Percentiles rank a stretch among this genome's conserved stretches.
phyloP scores from a whole-genome alignment of 2,888 invertebrate species.

The Leptothorax acervorum region DNA sequence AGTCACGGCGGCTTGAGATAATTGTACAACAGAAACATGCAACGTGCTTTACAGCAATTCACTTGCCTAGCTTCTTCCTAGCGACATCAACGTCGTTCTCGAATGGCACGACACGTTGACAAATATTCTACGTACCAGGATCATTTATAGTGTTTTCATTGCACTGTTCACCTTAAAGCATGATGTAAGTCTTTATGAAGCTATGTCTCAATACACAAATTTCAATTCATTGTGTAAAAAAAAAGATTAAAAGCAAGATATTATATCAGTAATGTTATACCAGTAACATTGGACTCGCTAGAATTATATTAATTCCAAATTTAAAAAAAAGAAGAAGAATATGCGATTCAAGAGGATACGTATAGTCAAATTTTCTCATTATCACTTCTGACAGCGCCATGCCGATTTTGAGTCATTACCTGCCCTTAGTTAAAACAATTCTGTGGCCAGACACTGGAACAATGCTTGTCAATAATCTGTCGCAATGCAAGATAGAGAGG shows the following conservation, averaged over 20 bases:
- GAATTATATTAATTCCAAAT: background rate
- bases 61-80: slow-evolving; percentile 44
- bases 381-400: slow-evolving; percentile 1
- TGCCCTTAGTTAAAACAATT: slow-evolving; percentile 58
- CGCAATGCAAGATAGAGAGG: slow-evolving; percentile 35
- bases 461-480: slow-evolving; percentile 68
- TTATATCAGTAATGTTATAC: background rate
- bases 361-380: slow-evolving; percentile 24
- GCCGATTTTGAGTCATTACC: slow-evolving; percentile 5
- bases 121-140: slow-evolving; percentile 31
- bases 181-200: background rate
- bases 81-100: slow-evolving; percentile 36
- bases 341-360: background rate
- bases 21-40: slow-evolving; percentile 58
- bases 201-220: background rate
- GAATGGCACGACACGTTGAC: slow-evolving; percentile 33
- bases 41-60: slow-evolving; percentile 50
- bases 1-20: slow-evolving; percentile 60
- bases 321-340: background rate
- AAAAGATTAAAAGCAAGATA: background rate
- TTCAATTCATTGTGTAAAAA: background rate
- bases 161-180: slow-evolving; percentile 9
- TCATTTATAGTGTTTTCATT: slow-evolving; percentile 37
- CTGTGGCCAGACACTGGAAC: slow-evolving; percentile 54
- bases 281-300: background rate